These are phyloP conservation scores for Vipera latastei DNA, from an alignment of 2,797 vertebrate species.

Conservation along the genomic window DNA sequence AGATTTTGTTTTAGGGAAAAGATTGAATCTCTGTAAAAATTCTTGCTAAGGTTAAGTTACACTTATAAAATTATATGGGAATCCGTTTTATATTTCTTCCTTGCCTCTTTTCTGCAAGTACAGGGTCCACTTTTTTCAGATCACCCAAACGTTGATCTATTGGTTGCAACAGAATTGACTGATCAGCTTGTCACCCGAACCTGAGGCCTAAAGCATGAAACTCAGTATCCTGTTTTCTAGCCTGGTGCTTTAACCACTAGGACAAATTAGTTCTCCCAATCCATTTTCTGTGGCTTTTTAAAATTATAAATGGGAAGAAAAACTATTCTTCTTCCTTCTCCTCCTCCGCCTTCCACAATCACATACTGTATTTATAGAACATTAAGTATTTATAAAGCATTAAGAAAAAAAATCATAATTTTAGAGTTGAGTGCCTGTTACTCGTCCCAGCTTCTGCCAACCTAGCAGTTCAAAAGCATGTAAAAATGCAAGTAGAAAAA, in stretches of 20 bases:
- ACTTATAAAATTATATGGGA: not conserved
- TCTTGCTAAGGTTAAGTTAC: not conserved
- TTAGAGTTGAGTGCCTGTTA: too few species aligned
- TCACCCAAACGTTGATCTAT: not conserved
- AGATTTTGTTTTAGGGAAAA: not conserved
- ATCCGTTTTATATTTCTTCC: not conserved
- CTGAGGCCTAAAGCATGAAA: not conserved
- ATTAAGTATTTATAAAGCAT: not conserved
- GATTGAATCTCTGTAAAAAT: not conserved
- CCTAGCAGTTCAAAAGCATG: too few species aligned
- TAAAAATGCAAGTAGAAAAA: too few species aligned
- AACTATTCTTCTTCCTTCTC: not conserved
- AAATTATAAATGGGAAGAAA: not conserved
- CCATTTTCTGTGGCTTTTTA: not conserved
- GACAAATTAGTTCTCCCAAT: not conserved
- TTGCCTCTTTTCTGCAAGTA: not conserved
- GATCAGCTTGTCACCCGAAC: not conserved
- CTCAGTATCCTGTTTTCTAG: not conserved
- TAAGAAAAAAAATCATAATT: not conserved
- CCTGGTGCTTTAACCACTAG: not conserved
- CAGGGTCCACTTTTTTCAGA: not conserved
- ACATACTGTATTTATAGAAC: not conserved
- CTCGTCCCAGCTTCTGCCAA: too few species aligned
- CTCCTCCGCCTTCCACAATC: not conserved
- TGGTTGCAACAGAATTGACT: not conserved